These are phyloP conservation scores for Penaeus chinensis DNA, from an alignment of 1,140 invertebrate genomes.

Conservation along the genomic window DNA sequence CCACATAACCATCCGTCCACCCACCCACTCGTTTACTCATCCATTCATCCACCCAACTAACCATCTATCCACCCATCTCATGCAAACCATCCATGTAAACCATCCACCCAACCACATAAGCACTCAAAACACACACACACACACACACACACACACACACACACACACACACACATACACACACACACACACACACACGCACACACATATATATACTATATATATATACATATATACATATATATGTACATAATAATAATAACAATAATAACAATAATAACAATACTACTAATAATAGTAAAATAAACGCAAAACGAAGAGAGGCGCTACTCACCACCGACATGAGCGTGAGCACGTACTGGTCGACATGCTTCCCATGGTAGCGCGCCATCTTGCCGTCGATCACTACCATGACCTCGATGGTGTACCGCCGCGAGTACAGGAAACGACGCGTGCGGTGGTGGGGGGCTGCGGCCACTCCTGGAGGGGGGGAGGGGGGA, in stretches of 20 bases:
- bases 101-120: no score
- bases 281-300: background rate
- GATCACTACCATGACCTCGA: constrained; percentile 84
- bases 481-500: background rate
- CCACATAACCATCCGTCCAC: no score
- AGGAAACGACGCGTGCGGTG: constrained; percentile 31
- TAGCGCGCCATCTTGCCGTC: constrained; percentile 83
- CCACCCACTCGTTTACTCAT: no score
- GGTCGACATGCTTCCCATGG: constrained; percentile 75
- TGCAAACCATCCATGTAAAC: no score
- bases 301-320: background rate
- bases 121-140: no score
- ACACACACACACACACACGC: no score
- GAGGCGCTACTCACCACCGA: constrained; percentile 75
- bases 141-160: no score
- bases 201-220: no score
- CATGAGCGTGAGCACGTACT: constrained; percentile 84
- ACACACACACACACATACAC: no score
- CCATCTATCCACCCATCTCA: no score
- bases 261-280: background rate
- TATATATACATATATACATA: background rate
- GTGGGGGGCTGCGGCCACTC: background rate
- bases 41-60: no score
- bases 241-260: background rate
- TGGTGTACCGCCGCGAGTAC: constrained; percentile 75